Base-by-base conservation (phyloP, 1,140 invertebrate species). In the Nymphalis io region DNA sequence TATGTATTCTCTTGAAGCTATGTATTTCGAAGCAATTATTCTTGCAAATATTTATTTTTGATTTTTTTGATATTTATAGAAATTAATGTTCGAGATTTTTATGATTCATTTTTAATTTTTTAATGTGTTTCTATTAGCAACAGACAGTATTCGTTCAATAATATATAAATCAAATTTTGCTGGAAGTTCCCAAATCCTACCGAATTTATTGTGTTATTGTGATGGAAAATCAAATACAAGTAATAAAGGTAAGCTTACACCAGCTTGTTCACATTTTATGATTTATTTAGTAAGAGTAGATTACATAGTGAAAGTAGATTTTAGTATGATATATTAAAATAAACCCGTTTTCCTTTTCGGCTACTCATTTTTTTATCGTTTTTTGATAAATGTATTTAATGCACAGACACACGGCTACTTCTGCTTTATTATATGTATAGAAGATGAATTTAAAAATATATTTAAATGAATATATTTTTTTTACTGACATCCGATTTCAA, bases 151-250 rank as follows among this genome's bases (percentile, higher is more conserved):
- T 51, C 5, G 2, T 20, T 4, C 3, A 51, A 21, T 21, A 51
- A n/a, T 38, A 62, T 23, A 1, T 53, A 78, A 71, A 72, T 80
- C 83, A 15, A 76, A 76, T 13, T 63, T 74, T 48, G 74, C 73
- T 15, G 38, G 79, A 13, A 85, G 82, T 13, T 81, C 82, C 5
- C 65, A 75, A 42, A 74, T 67, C 39, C 53, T 82, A 11, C 57
- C 84, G 6, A n/a, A 66, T 3, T 3, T 51, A 16, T 21, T 51
- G 18, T 3, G 11, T 15, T 8, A 42, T 15, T 61, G 42, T 61
- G 60, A 33, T 33, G n/a, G 11, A 16, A 46, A 46, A 12, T n/a
- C 16, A 18, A 16, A 61, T 11, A 61, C 10, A 61, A 18, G 20
- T 51, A 18, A 48, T 48, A 46, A n/a, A 48, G 60, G 60, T 61